Base-by-base conservation (phyloP, 2,113 vertebrate genomes). In the Galemys pyrenaicus region DNA sequence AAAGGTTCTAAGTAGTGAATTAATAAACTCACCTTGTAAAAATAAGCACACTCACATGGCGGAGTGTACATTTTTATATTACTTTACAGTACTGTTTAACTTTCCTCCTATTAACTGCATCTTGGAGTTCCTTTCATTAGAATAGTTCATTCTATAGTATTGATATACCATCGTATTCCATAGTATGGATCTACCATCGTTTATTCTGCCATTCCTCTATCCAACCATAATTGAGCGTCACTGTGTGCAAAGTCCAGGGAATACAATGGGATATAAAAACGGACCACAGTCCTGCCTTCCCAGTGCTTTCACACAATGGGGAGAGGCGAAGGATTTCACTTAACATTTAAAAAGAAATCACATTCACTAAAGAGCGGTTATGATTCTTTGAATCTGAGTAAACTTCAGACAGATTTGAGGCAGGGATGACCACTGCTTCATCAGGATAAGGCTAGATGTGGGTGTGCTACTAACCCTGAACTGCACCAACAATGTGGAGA, bases 11-110 rank as follows among this genome's bases (percentile, higher is more conserved):
- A 22, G 19, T 80, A 78, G 56, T 58, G 1, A 32, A 82, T 49
- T 22, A 67, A 60, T 78, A 95, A 78, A 65, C 91, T 67, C 2
- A 87, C 82, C 32, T 90, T 60, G 6, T 79, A 78, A 87, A 96
- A 92, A 41, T 78, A 81, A 87, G 56, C 4, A 20, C 37, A 51
- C 39, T n/a, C 10, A 44, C 51, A 16, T 15, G 0, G 16, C 17
- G 4, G 87, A 77, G 77, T 81, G 56, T 41, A 73, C 28, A 64
- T 49, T 91, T 84, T 74, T 73, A 73, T 39, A 39, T 83, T 67
- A 58, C 11, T 41, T 89, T 46, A 65, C 6, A 68, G 11, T 68
- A 78, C 49, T 85, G 78, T 88, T 81, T 89, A 44, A 19, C 12
- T 0, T 67, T 58, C 49, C 49, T 24, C 30, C 49, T 16, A 87